These are phyloP conservation scores for human (Homo sapiens) DNA, from an alignment of 2,113 vertebrate genomes.

Conservation along the genomic window GRCh38 chr14:44344501-44345000, in stretches of 20 bases:
- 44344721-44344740: neutral
- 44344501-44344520: neutral
- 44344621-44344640: neutral
- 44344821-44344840: neutral
- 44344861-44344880: neutral
- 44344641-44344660: neutral
- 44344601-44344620: neutral
- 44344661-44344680: slow-evolving; percentile 17
- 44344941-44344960: neutral
- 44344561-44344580: neutral
- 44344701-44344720: neutral
- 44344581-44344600: neutral
- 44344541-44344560: neutral
- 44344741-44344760: neutral
- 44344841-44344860: neutral
- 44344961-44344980: neutral
- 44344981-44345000: neutral
- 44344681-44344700: slow-evolving; percentile 9
- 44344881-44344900: neutral
- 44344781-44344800: neutral
- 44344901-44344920: neutral
- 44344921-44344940: slow-evolving; percentile 8
- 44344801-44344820: neutral
- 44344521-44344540: neutral
- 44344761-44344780: neutral